A percentile compares a stretch with the other conserved stretches of the same genome.
These are phyloP conservation scores for Riparia riparia DNA, from an alignment of 2,113 vertebrate genomes.

Conservation along the genomic window DNA sequence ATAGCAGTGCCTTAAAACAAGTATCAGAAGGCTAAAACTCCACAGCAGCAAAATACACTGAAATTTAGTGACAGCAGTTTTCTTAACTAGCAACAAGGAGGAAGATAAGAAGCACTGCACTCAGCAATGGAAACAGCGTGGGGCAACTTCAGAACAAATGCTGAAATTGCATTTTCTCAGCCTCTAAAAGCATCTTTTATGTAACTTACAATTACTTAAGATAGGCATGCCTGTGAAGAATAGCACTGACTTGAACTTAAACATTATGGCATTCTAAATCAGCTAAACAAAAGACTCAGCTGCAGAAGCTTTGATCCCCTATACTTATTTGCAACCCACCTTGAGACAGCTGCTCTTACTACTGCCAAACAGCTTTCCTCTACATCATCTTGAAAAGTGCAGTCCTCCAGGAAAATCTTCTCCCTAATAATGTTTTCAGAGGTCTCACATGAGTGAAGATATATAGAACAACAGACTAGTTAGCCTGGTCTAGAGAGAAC, in stretches of 20 bases:
- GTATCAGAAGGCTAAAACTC: neutral
- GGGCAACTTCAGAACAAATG: neutral
- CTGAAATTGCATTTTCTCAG: neutral
- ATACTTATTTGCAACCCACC: neutral
- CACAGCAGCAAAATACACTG: neutral
- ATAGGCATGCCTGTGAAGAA: neutral
- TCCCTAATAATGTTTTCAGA: neutral
- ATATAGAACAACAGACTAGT: neutral
- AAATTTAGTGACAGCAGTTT: neutral
- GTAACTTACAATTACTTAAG: neutral
- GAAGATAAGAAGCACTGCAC: neutral
- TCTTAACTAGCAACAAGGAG: neutral
- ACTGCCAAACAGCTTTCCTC: neutral
- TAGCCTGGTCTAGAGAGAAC: neutral
- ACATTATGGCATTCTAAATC: neutral
- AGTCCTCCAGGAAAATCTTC: neutral
- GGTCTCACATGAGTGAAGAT: neutral
- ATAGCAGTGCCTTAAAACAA: slow-evolving; percentile 18
- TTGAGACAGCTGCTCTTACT: neutral
- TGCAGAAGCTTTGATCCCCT: neutral
- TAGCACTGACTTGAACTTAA: neutral
- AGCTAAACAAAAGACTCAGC: neutral
- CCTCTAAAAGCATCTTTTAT: neutral
- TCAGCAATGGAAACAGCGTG: fast-evolving
- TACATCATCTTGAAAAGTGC: neutral